Percentiles rank a stretch among this genome's conserved stretches.
Evolutionary conservation across 2,113 vertebrate genomes (phyloP).

Genomic region (Poicephalus meyeri): DNA sequence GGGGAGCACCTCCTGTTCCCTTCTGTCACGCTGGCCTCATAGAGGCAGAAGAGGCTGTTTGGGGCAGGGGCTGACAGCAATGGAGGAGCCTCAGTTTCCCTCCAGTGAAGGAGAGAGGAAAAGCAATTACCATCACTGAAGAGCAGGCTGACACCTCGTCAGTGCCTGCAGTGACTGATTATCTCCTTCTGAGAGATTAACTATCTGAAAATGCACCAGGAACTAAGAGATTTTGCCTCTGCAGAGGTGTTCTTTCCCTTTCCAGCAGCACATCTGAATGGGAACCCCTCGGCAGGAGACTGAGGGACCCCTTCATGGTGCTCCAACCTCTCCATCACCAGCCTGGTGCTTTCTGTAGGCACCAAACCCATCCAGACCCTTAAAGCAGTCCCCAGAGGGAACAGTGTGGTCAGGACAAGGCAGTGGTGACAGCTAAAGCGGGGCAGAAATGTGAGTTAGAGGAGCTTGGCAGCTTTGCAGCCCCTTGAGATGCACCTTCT

Average conservation of each 20-base stretch:
- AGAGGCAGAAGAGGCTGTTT: not conserved
- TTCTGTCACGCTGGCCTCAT: not conserved
- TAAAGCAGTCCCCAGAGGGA: not conserved
- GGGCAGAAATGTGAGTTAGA: not conserved
- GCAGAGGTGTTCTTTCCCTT: not conserved
- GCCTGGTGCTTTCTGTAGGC: not conserved
- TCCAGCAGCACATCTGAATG: not conserved
- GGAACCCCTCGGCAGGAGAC: rapidly evolving
- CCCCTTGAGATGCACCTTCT: not conserved
- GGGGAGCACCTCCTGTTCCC: not conserved
- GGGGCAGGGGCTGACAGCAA: not conserved
- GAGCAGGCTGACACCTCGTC: slow-evolving; percentile 28
- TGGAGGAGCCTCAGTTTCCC: not conserved
- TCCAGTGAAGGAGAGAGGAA: not conserved
- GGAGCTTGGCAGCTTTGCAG: not conserved
- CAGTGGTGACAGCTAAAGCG: not conserved
- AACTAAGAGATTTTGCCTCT: not conserved
- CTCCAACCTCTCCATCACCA: not conserved
- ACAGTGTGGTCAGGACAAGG: rapidly evolving
- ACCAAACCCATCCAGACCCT: not conserved
- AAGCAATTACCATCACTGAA: not conserved
- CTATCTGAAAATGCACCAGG: slow-evolving; percentile 12
- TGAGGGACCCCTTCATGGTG: not conserved
- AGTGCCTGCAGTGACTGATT: slow-evolving; percentile 29
- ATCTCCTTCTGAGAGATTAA: slow-evolving; percentile 38